Conservation (phyloP, 64 coral and sea anemone genomes). For the Montipora cactus region DNA sequence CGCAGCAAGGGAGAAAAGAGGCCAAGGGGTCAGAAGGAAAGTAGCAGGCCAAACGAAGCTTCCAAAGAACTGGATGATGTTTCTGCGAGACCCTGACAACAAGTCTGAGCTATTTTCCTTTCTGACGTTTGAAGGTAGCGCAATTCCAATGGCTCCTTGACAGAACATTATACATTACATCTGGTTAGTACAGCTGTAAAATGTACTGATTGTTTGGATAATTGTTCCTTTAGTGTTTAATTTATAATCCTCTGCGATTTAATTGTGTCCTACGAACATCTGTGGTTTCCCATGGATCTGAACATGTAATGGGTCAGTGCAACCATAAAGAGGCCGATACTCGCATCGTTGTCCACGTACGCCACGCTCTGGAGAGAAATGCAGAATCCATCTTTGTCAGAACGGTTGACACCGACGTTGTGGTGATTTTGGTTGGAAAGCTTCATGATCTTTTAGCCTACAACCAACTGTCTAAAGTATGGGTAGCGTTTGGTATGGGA, state of each 20-base stretch:
- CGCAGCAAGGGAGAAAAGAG: slow-evolving; percentile 23
- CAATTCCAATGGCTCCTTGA: slow-evolving; percentile 1
- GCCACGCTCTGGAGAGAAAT: neutral
- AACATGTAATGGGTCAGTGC: slow-evolving; percentile 35
- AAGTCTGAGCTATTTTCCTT: neutral
- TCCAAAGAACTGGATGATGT: no score
- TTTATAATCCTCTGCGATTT: neutral
- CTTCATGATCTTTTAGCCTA: neutral
- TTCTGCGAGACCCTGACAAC: no score
- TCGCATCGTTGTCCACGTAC: slow-evolving; percentile 46
- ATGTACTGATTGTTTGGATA: slow-evolving; percentile 3
- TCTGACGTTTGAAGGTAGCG: slow-evolving; percentile 23
- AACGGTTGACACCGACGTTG: neutral
- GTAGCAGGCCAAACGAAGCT: neutral
- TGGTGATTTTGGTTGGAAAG: slow-evolving; percentile 48
- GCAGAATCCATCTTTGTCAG: neutral
- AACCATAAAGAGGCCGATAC: slow-evolving; percentile 72
- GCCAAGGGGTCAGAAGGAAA: slow-evolving; percentile 3
- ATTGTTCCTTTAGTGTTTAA: neutral
- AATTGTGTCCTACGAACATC: slow-evolving; percentile 21
- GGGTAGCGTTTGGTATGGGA: no score
- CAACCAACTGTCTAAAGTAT: neutral
- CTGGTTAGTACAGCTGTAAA: slow-evolving; percentile 27
- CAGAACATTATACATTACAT: slow-evolving; percentile 25
- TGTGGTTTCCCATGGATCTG: no score